Evolutionary conservation across 2,888 invertebrate genomes (phyloP).

Genomic region (Caenorhabditis sp.): DNA sequence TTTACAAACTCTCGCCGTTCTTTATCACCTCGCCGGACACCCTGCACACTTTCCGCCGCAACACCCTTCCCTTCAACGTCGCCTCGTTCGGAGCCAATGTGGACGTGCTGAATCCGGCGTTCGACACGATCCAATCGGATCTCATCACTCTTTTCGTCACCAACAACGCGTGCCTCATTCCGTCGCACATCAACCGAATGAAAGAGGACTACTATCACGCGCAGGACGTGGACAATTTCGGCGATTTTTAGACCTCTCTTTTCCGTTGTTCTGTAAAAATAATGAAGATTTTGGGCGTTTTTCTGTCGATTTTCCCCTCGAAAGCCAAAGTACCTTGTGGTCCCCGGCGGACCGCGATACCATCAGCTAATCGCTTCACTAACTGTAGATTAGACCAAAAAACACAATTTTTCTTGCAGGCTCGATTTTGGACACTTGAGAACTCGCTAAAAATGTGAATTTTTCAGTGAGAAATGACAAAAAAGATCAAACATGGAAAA

Average conservation of each 20-base stretch:
- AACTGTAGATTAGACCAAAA: too few relatives aligned
- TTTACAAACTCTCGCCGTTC: conserved; percentile 71
- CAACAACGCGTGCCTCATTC: conserved; percentile 66
- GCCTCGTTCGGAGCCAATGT: conserved; percentile 44
- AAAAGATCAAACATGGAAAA: too few relatives aligned
- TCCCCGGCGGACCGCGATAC: too few relatives aligned
- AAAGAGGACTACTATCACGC: conserved; percentile 73
- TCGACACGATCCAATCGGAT: conserved; percentile 68
- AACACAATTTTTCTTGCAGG: too few relatives aligned
- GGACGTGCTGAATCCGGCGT: conserved; percentile 65
- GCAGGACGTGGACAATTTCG: conserved; percentile 55
- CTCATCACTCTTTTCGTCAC: conserved; percentile 70
- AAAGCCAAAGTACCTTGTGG: too few relatives aligned
- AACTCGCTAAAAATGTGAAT: too few relatives aligned
- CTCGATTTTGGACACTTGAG: too few relatives aligned
- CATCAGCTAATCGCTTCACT: too few relatives aligned
- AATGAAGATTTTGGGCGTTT: too few relatives aligned
- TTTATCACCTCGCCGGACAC: conserved; percentile 57
- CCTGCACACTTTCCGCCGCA: conserved; percentile 52
- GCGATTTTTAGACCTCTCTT: not conserved
- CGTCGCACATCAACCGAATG: conserved; percentile 67
- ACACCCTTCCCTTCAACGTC: conserved; percentile 30
- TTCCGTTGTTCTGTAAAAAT: too few relatives aligned
- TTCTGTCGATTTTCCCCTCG: too few relatives aligned
- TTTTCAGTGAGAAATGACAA: too few relatives aligned